phyloP scores from a whole-genome alignment of 2,888 invertebrate genomes.

The Cybosia mesomella region DNA sequence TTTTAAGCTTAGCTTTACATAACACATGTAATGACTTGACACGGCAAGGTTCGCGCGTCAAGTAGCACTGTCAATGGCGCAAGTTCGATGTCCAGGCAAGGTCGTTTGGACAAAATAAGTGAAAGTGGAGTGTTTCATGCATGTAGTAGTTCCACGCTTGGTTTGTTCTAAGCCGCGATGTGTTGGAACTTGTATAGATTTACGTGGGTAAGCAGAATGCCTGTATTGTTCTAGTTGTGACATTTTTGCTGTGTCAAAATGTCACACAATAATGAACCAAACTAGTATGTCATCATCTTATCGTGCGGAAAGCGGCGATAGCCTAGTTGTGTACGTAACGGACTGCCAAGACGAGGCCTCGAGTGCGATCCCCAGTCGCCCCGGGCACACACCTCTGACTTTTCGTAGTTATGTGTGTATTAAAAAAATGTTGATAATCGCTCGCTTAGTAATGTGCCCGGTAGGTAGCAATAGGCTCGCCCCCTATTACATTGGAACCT shows the following conservation, averaged over 20 bases:
- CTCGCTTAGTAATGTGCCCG: too few relatives aligned
- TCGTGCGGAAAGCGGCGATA: too few relatives aligned
- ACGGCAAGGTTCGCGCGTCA: conserved; percentile 27
- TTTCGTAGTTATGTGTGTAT: too few relatives aligned
- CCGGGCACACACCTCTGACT: too few relatives aligned
- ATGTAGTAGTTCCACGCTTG: neutral
- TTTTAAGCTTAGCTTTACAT: neutral
- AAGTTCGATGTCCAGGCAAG: conserved; percentile 51
- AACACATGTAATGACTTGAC: conserved; percentile 6
- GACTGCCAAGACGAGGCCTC: too few relatives aligned
- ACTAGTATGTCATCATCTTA: neutral
- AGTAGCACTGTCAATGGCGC: conserved; percentile 49
- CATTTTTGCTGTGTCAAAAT: neutral
- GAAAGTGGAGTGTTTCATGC: conserved; percentile 36
- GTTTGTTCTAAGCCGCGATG: neutral
- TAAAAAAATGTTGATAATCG: too few relatives aligned
- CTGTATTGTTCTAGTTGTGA: neutral
- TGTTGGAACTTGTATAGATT: neutral
- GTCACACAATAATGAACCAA: neutral
- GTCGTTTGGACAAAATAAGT: conserved; percentile 44
- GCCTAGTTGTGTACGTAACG: too few relatives aligned
- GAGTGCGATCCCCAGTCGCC: too few relatives aligned
- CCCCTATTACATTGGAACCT: too few relatives aligned
- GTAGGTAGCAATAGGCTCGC: too few relatives aligned
- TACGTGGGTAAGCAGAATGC: neutral